A percentile compares a stretch with the other conserved stretches of the same genome.
Conservation (phyloP, 2,888 invertebrate species). For the Campoplex capitator region DNA sequence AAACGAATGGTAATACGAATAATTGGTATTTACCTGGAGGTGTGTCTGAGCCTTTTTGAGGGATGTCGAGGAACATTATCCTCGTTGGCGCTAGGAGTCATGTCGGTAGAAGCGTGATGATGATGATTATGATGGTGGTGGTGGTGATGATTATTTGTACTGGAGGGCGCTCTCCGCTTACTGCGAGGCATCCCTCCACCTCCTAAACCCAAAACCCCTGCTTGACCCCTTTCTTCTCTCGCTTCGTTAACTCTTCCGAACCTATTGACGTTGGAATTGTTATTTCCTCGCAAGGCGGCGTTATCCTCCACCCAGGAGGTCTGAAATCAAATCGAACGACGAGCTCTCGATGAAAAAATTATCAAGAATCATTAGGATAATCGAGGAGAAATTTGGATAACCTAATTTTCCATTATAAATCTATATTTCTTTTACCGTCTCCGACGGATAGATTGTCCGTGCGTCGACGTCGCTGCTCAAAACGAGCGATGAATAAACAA, state of each 20-base stretch:
- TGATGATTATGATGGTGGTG: constrained; percentile 75
- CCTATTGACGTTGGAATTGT: constrained; percentile 56
- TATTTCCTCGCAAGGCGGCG: constrained; percentile 42
- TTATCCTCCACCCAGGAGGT: constrained; percentile 71
- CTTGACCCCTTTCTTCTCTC: constrained; percentile 58
- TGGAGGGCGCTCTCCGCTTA: constrained; percentile 84
- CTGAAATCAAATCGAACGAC: constrained; percentile 55
- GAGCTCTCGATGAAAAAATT: background rate
- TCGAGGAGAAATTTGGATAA: background rate
- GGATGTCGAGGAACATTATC: constrained; percentile 82
- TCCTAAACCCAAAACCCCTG: constrained; percentile 73
- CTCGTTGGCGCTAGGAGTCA: constrained; percentile 83
- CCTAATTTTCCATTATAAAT: background rate
- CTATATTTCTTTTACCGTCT: background rate
- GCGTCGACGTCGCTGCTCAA: background rate
- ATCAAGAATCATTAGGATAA: background rate
- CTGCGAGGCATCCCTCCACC: constrained; percentile 84
- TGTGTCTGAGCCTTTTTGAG: constrained; percentile 82
- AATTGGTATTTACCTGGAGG: constrained; percentile 76
- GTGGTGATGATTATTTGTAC: constrained; percentile 80
- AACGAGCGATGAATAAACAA: background rate
- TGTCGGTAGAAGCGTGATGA: constrained; percentile 80
- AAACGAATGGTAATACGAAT: background rate
- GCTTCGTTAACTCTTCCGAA: constrained; percentile 54
- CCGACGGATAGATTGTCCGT: background rate